These are phyloP conservation scores for Aphis gossypii DNA, from an alignment of 1,140 invertebrate species.

Conservation along the genomic window DNA sequence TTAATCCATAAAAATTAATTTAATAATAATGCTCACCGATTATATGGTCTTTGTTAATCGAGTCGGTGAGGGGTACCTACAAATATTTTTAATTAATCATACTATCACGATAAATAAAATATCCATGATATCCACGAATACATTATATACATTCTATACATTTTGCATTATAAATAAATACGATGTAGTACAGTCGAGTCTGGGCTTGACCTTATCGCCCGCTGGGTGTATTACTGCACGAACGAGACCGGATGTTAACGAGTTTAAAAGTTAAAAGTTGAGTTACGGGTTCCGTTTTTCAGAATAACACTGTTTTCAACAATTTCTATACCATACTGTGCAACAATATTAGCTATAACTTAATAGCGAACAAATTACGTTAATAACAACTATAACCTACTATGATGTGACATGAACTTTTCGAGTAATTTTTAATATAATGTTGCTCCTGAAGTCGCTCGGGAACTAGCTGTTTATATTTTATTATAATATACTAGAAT, in stretches of 20 bases:
- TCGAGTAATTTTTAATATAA: not conserved
- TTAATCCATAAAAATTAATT: no score
- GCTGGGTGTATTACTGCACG: not conserved
- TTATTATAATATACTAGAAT: no score
- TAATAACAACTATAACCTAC: not conserved
- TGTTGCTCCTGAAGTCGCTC: not conserved
- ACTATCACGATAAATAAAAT: no score
- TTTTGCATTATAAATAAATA: no score
- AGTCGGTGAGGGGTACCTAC: no score
- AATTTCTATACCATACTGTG: not conserved
- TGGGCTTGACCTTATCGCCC: no score
- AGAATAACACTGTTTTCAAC: not conserved
- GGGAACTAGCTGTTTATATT: not conserved
- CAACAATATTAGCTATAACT: not conserved
- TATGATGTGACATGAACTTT: not conserved
- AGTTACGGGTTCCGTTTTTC: not conserved
- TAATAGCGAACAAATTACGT: not conserved
- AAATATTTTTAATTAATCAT: no score
- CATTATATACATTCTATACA: no score
- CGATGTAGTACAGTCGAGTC: no score
- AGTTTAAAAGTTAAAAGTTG: conserved; percentile 8
- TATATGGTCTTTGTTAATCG: no score
- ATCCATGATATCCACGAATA: no score
- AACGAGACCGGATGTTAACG: not conserved
- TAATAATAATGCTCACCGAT: no score